Conservation (phyloP, 2,888 invertebrate species). For the Tortricodes alternella region DNA sequence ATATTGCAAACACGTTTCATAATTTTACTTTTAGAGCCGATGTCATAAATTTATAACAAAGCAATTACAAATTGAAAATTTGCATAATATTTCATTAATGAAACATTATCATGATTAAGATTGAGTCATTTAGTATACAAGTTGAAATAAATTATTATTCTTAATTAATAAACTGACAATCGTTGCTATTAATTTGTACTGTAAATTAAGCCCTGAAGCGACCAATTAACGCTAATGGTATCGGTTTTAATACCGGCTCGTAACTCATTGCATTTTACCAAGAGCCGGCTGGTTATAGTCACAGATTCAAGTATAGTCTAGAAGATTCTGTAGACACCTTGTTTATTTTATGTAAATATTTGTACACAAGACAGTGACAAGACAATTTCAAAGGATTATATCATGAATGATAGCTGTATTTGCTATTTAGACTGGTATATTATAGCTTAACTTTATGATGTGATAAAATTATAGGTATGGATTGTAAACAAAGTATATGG, state of each 20-base stretch:
- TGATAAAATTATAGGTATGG: no score
- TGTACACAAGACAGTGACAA: no score
- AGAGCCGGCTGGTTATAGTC: not conserved
- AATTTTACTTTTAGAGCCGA: not conserved
- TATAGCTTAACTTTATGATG: no score
- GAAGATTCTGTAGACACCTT: no score
- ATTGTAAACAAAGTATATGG: no score
- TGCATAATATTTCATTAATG: conserved; percentile 3
- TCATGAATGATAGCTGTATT: no score
- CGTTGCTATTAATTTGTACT: conserved; percentile 32
- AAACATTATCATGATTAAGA: conserved; percentile 13
- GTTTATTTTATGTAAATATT: no score
- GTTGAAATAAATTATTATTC: conserved; percentile 31
- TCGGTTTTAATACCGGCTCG: conserved; percentile 25
- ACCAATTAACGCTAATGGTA: conserved; percentile 35
- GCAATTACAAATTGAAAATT: conserved; percentile 1
- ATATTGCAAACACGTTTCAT: not conserved
- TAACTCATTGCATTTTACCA: conserved; percentile 25
- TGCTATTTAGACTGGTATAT: no score
- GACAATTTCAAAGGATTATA: no score
- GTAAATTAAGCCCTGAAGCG: conserved; percentile 37
- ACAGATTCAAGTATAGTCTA: no score
- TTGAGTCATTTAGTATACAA: conserved; percentile 10
- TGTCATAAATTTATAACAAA: not conserved
- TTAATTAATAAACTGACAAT: conserved; percentile 35